A percentile compares a stretch with the other conserved stretches of the same genome.
Evolutionary conservation across 2,113 vertebrate species (phyloP).

Genomic region (Alectura lathami): DNA sequence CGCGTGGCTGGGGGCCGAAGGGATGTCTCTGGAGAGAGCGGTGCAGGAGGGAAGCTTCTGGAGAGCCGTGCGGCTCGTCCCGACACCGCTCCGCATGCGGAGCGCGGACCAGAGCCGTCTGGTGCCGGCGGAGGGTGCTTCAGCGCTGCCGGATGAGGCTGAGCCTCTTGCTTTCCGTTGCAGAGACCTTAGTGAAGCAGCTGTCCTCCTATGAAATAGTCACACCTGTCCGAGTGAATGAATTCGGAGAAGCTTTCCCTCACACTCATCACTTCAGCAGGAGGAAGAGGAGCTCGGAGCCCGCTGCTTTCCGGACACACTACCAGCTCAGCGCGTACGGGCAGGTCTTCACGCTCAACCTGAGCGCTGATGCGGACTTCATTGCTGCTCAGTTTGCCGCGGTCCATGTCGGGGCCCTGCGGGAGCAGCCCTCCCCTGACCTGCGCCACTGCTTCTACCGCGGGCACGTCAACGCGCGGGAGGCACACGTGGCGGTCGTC

Average conservation of each 20-base stretch:
- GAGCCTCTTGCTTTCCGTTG: neutral
- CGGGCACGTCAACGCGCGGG: slow-evolving; percentile 87
- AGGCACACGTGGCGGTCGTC: slow-evolving; percentile 83
- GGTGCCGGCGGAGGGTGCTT: neutral
- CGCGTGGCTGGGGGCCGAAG: neutral
- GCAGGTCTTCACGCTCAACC: slow-evolving; percentile 89
- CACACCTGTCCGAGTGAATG: slow-evolving; percentile 89
- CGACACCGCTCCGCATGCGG: too few species aligned
- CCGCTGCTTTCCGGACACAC: slow-evolving; percentile 75
- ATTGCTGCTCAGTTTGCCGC: slow-evolving; percentile 84
- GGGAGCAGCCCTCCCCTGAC: slow-evolving; percentile 58
- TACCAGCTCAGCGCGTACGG: slow-evolving; percentile 91
- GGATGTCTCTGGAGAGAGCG: neutral
- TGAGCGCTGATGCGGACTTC: slow-evolving; percentile 89
- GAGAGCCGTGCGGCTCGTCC: too few species aligned
- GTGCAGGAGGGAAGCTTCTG: too few species aligned
- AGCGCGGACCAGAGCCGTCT: too few species aligned
- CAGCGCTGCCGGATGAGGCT: neutral
- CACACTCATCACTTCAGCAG: slow-evolving; percentile 82
- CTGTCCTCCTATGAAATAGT: slow-evolving; percentile 91
- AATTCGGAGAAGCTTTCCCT: slow-evolving; percentile 90
- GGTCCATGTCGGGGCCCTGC: slow-evolving; percentile 79
- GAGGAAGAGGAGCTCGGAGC: slow-evolving; percentile 82
- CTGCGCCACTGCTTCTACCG: slow-evolving; percentile 94
- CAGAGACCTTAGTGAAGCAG: slow-evolving; percentile 87